Evolutionary conservation across 2,888 invertebrate genomes (phyloP).

Genomic region (Lasius fuliginosus): DNA sequence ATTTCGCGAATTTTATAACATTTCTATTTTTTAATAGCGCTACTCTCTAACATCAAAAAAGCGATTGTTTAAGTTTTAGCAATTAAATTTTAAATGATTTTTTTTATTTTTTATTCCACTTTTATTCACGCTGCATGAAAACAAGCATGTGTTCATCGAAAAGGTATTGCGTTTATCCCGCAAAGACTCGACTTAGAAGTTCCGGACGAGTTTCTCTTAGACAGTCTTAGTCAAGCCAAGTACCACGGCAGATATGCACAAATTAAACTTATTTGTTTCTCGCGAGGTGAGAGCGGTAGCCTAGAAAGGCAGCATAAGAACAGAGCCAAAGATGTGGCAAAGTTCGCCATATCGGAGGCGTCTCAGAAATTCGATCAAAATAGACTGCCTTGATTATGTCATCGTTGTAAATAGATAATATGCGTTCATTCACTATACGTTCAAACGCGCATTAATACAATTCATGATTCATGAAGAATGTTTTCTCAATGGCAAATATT

Average conservation of each 20-base stretch:
- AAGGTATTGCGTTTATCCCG: neutral
- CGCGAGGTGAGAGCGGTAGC: constrained; percentile 42
- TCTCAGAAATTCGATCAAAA: constrained; percentile 10
- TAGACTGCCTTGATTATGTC: neutral
- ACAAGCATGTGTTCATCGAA: neutral
- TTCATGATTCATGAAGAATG: constrained; percentile 21
- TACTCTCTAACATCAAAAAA: too few relatives aligned
- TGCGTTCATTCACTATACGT: neutral
- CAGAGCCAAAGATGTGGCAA: neutral
- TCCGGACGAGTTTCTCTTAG: constrained; percentile 81
- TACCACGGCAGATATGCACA: constrained; percentile 48
- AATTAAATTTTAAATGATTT: neutral
- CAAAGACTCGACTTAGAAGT: constrained; percentile 17
- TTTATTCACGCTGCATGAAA: constrained; percentile 10
- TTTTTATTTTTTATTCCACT: neutral
- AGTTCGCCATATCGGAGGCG: neutral
- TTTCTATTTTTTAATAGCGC: neutral
- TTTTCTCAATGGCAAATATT: neutral
- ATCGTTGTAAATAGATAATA: constrained; percentile 2
- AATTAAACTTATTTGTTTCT: constrained; percentile 68
- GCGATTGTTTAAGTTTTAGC: neutral
- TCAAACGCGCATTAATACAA: constrained; percentile 17
- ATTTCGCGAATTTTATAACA: neutral
- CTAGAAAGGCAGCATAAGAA: neutral
- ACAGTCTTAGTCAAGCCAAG: constrained; percentile 36